Percentiles rank a stretch among this genome's conserved stretches.
phyloP scores from a whole-genome alignment of 2,797 vertebrate species.

The Lepilemur ruficaudatus region DNA sequence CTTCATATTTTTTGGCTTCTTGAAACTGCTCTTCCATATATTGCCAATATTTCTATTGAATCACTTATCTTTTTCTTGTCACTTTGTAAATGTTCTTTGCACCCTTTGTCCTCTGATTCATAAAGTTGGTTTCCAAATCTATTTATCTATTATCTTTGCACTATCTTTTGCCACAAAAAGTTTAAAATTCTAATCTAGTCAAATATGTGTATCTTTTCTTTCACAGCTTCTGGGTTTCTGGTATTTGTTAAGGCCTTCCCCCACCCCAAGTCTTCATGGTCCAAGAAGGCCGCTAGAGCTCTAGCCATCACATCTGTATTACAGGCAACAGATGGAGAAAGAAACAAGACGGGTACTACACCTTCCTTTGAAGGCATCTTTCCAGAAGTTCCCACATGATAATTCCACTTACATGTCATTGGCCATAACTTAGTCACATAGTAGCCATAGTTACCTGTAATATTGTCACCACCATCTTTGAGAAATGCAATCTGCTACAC shows the following conservation, averaged over 20 bases:
- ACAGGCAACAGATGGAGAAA: background rate
- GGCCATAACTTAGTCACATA: background rate
- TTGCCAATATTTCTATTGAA: background rate
- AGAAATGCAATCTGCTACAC: background rate
- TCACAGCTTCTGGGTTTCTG: background rate
- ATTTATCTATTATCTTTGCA: background rate
- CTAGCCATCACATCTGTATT: background rate
- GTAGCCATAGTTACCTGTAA: background rate
- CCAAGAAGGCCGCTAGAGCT: background rate
- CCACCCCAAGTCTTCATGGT: background rate
- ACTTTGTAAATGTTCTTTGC: background rate
- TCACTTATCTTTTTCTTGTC: background rate
- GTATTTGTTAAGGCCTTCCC: background rate
- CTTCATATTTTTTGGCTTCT: background rate
- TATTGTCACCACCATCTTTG: background rate
- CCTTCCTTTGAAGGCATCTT: background rate
- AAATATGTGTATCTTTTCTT: slow-evolving; percentile 6
- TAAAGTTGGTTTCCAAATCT: background rate
- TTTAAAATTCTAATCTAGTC: background rate
- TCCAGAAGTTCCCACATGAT: background rate
- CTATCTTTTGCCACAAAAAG: background rate
- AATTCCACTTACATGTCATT: background rate
- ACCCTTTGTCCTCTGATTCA: background rate
- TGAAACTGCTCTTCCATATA: background rate
- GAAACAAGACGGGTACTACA: background rate